Base-by-base conservation (phyloP, 2,797 vertebrate genomes). In the Benthosema pterotum region DNA sequence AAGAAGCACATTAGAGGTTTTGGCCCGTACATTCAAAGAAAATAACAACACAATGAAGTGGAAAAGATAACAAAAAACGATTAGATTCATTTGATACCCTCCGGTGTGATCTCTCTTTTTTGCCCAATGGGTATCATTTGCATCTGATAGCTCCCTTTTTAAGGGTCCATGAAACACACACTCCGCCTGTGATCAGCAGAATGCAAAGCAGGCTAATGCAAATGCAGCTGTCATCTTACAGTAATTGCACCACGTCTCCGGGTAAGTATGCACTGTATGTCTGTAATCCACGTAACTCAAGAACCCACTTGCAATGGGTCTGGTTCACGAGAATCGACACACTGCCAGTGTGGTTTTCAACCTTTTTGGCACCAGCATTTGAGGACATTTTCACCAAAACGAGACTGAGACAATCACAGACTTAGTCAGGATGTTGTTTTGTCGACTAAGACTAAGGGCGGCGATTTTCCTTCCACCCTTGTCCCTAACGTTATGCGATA, bases 51-150 rank as follows among this genome's bases (percentile, higher is more conserved):
- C 72, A 75, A 61, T 65, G 59, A 38, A 73, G 74, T 60, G 65
- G 69, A 85, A 81, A 75, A 54, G 16, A 47, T 42, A 48, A 46
- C 18, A 60, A 79, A n/a, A 63, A 76, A 80, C 71, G 72, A 77
- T 82, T 69, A 60, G 58, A 68, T 42, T 3, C 15, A 59, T 85
- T 60, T 75, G 80, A 73, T 83, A 81, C 65, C 69, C 60, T 43
- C 46, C 54, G 22, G 14, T 74, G 59, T 60, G 69, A 72, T 66
- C 65, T 70, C 18, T 42, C 48, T 69, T 74, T 83, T 75, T 83
- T 83, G 81, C 81, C 81, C 71, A 74, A 80, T 74, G 76, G 73
- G 81, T 81, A 82, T 85, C 67, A 83, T 86, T 84, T 86, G 71
- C 67, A 84, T 86, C 22, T 22, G 69, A 73, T 54, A 58, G 67